A percentile compares a stretch with the other conserved stretches of the same genome.
Conservation (phyloP, 2,113 vertebrate genomes). For the Dermatemys mawii region DNA sequence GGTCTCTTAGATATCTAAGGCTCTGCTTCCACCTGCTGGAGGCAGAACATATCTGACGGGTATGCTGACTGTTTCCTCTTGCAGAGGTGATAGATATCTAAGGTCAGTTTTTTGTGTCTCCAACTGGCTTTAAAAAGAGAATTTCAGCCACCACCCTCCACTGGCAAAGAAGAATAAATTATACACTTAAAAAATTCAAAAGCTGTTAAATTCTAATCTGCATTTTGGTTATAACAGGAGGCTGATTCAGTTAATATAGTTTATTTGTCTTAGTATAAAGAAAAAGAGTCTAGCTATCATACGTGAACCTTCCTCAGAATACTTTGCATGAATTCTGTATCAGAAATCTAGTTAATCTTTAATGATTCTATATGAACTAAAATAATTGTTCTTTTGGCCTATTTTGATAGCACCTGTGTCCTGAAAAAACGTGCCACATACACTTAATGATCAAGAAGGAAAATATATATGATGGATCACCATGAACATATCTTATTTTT, state of each 20-base stretch:
- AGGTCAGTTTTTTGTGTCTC: not conserved
- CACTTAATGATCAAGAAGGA: not conserved
- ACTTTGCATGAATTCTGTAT: not conserved
- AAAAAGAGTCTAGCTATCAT: not conserved
- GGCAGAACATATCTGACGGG: not conserved
- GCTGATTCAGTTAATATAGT: not conserved
- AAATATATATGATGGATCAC: not conserved
- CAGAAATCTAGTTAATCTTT: not conserved
- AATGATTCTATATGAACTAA: not conserved
- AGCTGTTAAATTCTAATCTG: not conserved
- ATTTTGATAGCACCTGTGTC: not conserved
- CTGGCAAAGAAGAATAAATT: not conserved
- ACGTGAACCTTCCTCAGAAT: not conserved
- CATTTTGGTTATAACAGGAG: not conserved
- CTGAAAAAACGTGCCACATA: not conserved
- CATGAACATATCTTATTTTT: not conserved
- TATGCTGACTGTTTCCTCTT: not conserved
- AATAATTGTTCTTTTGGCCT: not conserved
- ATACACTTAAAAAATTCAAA: not conserved
- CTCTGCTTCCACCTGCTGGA: slow-evolving; percentile 36
- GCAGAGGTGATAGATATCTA: too few species aligned
- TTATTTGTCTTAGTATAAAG: not conserved
- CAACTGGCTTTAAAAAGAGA: not conserved
- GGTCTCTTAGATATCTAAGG: too few species aligned
- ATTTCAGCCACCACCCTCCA: not conserved